Evolutionary conservation across 2,888 invertebrate species (phyloP), one percentile per base, ranked within the genome.

Genomic region (Thelaira solivaga): DNA sequence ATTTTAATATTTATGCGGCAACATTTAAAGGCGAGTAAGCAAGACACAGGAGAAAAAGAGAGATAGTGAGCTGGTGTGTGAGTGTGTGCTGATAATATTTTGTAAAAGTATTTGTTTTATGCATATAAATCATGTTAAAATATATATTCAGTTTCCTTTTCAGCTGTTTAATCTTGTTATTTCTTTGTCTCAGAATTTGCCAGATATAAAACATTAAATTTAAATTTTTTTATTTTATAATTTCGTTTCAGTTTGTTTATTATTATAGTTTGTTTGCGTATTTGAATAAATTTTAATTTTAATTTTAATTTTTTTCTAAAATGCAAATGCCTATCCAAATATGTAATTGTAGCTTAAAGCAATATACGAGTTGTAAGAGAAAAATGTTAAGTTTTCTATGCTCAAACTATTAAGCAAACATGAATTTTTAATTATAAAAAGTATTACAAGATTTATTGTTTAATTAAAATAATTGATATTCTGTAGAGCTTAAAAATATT

Each of bases 391-490:
- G 2, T n/a, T n/a, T n/a, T 10, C n/a, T n/a, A n/a, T n/a, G n/a
- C n/a, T n/a, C n/a, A n/a, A n/a, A n/a, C n/a, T n/a, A n/a, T 10
- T 34, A 2, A 2, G 1, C 31, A 31, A 31, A 7, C 11, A 29
- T 11, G 22, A 22, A 16, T 3, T 41, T 61, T 43, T 34, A 61
- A 29, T 41, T 49, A 41, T n/a, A 57, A 57, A 57, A 31, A 57
- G 43, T 39, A 73, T 39, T 24, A 18, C 20, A 3, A 10, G 8
- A 49, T 31, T 29, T 57, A 8, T n/a, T 13, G 18, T n/a, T n/a
- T 43, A 65, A 57, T 65, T 59, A 49, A 11, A 24, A 7, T 73
- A 51, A 73, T 73, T 65, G 65, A 59, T n/a, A n/a, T 59, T 73
- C 64, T 47, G 1, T 8, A n/a, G 1, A 31, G 26, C 4, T 45